Evolutionary conservation across 2,113 vertebrate genomes (phyloP).

Genomic region (Pleuronectes platessa): DNA sequence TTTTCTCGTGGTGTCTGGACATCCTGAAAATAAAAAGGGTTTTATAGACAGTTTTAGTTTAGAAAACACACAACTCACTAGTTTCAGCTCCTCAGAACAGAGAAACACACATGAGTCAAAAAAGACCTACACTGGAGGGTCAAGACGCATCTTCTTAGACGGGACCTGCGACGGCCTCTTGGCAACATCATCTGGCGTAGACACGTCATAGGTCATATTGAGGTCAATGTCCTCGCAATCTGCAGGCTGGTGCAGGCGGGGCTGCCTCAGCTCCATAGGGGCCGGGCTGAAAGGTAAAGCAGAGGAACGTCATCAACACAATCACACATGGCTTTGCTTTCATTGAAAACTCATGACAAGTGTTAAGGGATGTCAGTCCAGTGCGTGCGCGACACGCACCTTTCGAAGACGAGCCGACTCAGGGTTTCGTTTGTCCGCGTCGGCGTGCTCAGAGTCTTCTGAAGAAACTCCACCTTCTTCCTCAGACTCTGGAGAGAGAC

Average conservation of each 20-base stretch:
- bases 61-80: neutral
- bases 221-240: slow-evolving; percentile 87
- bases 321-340: neutral
- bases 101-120: neutral
- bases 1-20: slow-evolving; percentile 56
- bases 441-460: slow-evolving; percentile 92
- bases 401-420: slow-evolving; percentile 92
- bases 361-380: neutral
- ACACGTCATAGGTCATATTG: slow-evolving; percentile 86
- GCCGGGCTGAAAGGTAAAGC: slow-evolving; percentile 81
- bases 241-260: slow-evolving; percentile 81
- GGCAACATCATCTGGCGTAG: slow-evolving; percentile 84
- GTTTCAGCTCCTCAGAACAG: neutral
- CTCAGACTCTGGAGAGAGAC: slow-evolving; percentile 87
- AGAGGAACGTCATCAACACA: neutral
- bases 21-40: slow-evolving; percentile 47
- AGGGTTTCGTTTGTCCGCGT: slow-evolving; percentile 89
- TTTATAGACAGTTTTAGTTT: neutral
- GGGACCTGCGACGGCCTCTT: slow-evolving; percentile 61
- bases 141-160: slow-evolving; percentile 87
- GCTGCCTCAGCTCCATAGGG: slow-evolving; percentile 86
- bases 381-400: slow-evolving; percentile 79
- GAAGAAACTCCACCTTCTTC: slow-evolving; percentile 93
- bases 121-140: slow-evolving; percentile 84
- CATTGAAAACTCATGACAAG: neutral